Evolutionary conservation across 2,113 vertebrate species (phyloP), one percentile per base, ranked within the genome.

Genomic region (Morone saxatilis): DNA sequence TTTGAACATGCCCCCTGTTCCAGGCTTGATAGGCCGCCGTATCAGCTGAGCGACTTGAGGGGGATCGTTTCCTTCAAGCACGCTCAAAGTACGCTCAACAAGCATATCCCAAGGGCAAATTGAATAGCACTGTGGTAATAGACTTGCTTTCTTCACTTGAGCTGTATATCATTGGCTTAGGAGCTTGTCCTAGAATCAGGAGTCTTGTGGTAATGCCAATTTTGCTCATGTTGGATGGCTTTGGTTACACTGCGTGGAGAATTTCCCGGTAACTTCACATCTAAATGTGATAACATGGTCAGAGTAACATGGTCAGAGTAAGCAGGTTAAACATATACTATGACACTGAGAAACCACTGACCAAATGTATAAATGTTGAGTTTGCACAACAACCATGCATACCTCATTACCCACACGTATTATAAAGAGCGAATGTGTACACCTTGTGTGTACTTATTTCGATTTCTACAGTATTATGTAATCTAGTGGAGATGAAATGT

Each of bases 1-100:
- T 93, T 89, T 90, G 85, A 94, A 83, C 81, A 25, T 60, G 76
- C 75, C 85, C 31, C 75, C 75, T 40, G 81, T 86, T 83, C 31
- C 14, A 69, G 62, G 61, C 74, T 73, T 68, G 69, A 83, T 69
- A 61, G 71, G 76, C 71, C 20, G 12, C 63, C 43, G 1, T 74
- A 86, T 91, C 87, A 82, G 78, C 66, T 36, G 56, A 71, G 76
- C 17, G 41, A 59, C 86, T 85, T 69, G 70, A 87, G 79, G 70
- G 41, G 41, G 68, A 74, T 78, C 10, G 13, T 69, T 85, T 90
- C 59, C 77, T 87, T 89, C 72, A 84, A 92, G 87, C 72, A n/a
- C 25, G 48, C 83, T 89, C 75, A 38, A 48, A 81, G 77, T 69
- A 78, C 80, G 25, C 85, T 90, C 81, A 78, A 70, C 76, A 79